A percentile compares a stretch with the other conserved stretches of the same genome.
Evolutionary conservation across 1,140 invertebrate genomes (phyloP).

Genomic region (Brachionus rotundiformis): DNA sequence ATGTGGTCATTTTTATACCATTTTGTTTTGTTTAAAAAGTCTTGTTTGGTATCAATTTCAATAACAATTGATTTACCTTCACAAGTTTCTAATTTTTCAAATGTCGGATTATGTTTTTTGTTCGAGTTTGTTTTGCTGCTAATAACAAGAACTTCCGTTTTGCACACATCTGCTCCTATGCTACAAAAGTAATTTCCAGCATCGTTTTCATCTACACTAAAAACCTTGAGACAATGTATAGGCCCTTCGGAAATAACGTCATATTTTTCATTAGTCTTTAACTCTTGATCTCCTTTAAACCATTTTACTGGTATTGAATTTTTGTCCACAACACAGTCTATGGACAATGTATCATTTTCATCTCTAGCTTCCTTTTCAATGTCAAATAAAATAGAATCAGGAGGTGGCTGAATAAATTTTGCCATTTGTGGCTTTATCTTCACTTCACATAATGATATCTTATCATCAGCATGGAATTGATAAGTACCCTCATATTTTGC

Average conservation of each 20-base stretch:
- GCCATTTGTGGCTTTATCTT: not conserved
- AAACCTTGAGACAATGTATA: constrained; percentile 24
- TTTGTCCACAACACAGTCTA: constrained; percentile 37
- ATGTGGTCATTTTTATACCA: not conserved
- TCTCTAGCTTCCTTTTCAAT: not conserved
- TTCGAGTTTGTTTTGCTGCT: not conserved
- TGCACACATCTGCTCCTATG: constrained; percentile 7
- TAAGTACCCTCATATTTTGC: constrained; percentile 40
- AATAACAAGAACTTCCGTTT: not conserved
- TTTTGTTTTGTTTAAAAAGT: too few species aligned
- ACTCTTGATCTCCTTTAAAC: constrained; percentile 23
- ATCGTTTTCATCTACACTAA: not conserved
- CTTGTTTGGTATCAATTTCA: too few species aligned
- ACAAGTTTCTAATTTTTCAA: constrained; percentile 5
- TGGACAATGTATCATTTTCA: constrained; percentile 29
- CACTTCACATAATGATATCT: constrained; percentile 24
- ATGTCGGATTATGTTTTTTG: not conserved
- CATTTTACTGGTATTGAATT: constrained; percentile 19
- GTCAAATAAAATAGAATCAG: not conserved
- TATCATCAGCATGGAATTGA: constrained; percentile 31
- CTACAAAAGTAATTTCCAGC: not conserved
- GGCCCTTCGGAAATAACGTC: constrained; percentile 42
- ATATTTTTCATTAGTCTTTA: constrained; percentile 23
- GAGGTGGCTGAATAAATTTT: constrained; percentile 13
- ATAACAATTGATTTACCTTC: too few species aligned